Percentiles rank a stretch among this genome's conserved stretches.
Evolutionary conservation across 2,797 vertebrate genomes (phyloP).

Genomic region (Urosaurus nigricauda): DNA sequence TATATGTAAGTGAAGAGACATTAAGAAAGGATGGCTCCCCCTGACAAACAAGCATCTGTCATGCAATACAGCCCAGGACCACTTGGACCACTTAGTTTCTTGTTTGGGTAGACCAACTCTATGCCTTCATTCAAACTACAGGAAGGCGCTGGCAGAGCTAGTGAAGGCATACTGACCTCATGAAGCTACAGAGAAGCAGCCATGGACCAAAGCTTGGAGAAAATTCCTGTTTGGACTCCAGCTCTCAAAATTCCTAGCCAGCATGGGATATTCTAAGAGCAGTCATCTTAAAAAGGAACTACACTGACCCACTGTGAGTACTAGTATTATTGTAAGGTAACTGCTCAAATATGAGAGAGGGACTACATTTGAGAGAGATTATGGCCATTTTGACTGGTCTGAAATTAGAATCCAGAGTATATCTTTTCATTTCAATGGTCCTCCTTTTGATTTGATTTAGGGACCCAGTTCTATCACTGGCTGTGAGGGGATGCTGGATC

Average conservation of each 20-base stretch:
- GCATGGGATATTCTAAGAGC: too few species aligned
- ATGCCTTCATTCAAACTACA: neutral
- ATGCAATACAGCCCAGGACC: neutral
- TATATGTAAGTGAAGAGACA: neutral
- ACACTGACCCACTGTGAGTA: neutral
- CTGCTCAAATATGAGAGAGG: neutral
- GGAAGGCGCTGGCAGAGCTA: neutral
- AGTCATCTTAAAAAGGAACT: too few species aligned
- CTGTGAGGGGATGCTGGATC: too few species aligned
- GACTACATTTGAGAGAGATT: neutral
- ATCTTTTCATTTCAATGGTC: neutral
- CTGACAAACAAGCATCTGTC: neutral
- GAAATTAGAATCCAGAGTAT: neutral
- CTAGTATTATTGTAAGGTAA: neutral
- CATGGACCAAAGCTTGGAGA: too few species aligned
- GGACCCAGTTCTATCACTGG: too few species aligned
- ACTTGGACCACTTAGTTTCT: neutral
- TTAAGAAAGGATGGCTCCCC: neutral
- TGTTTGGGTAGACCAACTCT: neutral
- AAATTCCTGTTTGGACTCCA: too few species aligned
- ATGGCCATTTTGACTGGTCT: neutral
- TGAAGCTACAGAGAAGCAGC: too few species aligned
- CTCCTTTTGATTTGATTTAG: conserved; percentile 1
- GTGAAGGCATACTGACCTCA: neutral
- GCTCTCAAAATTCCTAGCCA: too few species aligned